Evolutionary conservation across 2,888 invertebrate genomes (phyloP).

Genomic region (Drosophila gaucha): DNA sequence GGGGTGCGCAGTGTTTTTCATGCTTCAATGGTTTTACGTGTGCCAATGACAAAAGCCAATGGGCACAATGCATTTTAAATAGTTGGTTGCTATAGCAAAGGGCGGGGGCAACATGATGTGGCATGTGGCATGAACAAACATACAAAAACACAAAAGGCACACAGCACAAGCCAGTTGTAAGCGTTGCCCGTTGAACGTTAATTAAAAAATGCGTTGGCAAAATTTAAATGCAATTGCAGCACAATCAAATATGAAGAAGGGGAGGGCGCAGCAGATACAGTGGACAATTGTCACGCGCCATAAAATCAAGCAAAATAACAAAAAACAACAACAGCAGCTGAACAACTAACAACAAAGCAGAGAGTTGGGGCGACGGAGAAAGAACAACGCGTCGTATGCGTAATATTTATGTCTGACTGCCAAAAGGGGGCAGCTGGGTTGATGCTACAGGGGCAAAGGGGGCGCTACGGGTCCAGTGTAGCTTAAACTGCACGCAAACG

Average conservation of each 20-base stretch:
- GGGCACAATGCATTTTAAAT: slow-evolving; percentile 57
- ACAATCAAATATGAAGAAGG: slow-evolving; percentile 63
- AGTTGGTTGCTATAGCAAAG: slow-evolving; percentile 6
- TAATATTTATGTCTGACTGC: slow-evolving; percentile 40
- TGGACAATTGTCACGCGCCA: slow-evolving; percentile 79
- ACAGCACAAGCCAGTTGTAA: slow-evolving; percentile 39
- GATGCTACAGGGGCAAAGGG: too few species aligned
- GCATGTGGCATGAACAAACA: slow-evolving; percentile 31
- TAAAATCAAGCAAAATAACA: slow-evolving; percentile 69
- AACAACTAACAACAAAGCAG: slow-evolving; percentile 29
- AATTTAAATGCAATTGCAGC: slow-evolving; percentile 79
- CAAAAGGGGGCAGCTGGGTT: background rate
- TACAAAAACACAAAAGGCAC: slow-evolving; percentile 32
- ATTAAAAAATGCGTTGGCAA: slow-evolving; percentile 77
- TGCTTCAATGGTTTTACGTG: slow-evolving; percentile 66
- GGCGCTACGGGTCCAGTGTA: background rate
- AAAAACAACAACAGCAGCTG: slow-evolving; percentile 10
- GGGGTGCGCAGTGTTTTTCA: slow-evolving; percentile 31
- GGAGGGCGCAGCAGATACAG: slow-evolving; percentile 15
- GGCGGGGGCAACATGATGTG: slow-evolving; percentile 1
- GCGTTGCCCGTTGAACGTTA: slow-evolving; percentile 58
- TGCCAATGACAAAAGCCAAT: slow-evolving; percentile 59
- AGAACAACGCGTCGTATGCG: slow-evolving; percentile 63
- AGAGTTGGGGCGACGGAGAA: background rate
- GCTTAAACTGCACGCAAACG: slow-evolving; percentile 1